A percentile compares a stretch with the other conserved stretches of the same genome.
phyloP scores from a whole-genome alignment of 2,888 invertebrate species.

The Mythimna impura region DNA sequence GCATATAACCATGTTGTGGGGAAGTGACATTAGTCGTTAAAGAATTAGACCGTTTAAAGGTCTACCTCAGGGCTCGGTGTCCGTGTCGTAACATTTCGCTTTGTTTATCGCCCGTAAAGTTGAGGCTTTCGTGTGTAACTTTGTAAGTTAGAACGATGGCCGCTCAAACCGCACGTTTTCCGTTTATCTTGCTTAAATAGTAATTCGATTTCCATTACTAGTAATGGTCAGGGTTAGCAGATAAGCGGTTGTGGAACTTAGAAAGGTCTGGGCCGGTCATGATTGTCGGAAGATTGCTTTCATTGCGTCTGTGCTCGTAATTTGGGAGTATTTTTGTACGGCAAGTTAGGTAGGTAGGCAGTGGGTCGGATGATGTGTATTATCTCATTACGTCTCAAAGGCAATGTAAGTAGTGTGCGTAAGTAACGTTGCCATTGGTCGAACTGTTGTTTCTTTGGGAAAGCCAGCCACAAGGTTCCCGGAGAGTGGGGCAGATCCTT shows the following conservation, averaged over 20 bases:
- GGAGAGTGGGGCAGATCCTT: constrained; percentile 29
- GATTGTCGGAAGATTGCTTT: constrained; percentile 81
- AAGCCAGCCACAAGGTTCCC: constrained; percentile 36
- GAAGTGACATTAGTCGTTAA: constrained; percentile 44
- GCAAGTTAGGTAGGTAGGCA: constrained; percentile 63
- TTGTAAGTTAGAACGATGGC: constrained; percentile 67
- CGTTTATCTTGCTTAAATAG: constrained; percentile 83
- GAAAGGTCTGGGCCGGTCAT: constrained; percentile 72
- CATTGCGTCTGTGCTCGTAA: constrained; percentile 75
- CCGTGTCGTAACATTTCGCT: constrained; percentile 48
- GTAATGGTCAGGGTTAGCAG: constrained; percentile 80
- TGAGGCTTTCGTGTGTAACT: constrained; percentile 68
- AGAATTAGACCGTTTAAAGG: constrained; percentile 46
- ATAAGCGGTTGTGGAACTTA: constrained; percentile 78
- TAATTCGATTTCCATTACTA: constrained; percentile 86
- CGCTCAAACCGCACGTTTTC: constrained; percentile 74
- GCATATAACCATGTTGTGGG: constrained; percentile 26
- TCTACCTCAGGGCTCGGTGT: constrained; percentile 29
- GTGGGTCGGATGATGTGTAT: constrained; percentile 71
- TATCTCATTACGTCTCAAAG: constrained; percentile 75
- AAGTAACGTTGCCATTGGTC: constrained; percentile 67
- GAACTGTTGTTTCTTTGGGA: constrained; percentile 44
- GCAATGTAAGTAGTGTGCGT: constrained; percentile 62
- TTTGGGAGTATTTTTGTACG: constrained; percentile 76
- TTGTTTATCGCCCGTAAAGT: constrained; percentile 65